Base-by-base conservation (phyloP, 2,113 vertebrate genomes). In the Esox niger region DNA sequence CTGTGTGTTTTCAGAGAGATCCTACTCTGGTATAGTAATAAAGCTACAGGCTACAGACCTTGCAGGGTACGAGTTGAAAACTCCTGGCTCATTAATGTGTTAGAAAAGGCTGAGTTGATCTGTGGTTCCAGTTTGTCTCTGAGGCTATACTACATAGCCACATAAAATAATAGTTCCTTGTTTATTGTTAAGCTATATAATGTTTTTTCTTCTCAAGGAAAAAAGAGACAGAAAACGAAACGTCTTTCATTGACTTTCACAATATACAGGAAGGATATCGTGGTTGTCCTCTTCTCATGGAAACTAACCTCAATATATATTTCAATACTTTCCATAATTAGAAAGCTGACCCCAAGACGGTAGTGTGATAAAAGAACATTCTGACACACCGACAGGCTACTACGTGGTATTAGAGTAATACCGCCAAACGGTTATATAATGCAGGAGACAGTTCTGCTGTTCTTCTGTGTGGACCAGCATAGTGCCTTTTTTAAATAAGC, bases 191-290 rank as follows among this genome's bases (percentile, higher is more conserved):
- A 6, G 3, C 32, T 6, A 8, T n/a, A n/a, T n/a, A n/a, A n/a
- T 33, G 38, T 15, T 43, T 43, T 52, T 5, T 52, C 47, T 52
- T 17, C 47, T 15, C 21, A 21, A 15, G 21, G 17, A 52, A 5
- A 21, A 21, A 15, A 21, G 47, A 52, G 17, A 26, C 25, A 2
- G 13, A 58, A 25, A 59, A 27, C 26, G 54, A 25, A 25, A 23
- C 26, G 26, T 49, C 13, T 43, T 43, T 65, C 58, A 69, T 81
- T 79, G 71, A 75, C 74, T 68, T 73, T 62, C 58, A 74, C 78
- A 78, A 73, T 61, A 68, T 78, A 86, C 89, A 92, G 91, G 91
- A 92, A 92, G 91, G 90, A 92, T 90, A 73, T 81, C 88, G 91
- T 90, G 89, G 89, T 89, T 83, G 84, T 88, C 84, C 77, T 88